A percentile compares a stretch with the other conserved stretches of the same genome.
Conservation (phyloP, 2,888 invertebrate genomes). For the Drosophila melanosoma region DNA sequence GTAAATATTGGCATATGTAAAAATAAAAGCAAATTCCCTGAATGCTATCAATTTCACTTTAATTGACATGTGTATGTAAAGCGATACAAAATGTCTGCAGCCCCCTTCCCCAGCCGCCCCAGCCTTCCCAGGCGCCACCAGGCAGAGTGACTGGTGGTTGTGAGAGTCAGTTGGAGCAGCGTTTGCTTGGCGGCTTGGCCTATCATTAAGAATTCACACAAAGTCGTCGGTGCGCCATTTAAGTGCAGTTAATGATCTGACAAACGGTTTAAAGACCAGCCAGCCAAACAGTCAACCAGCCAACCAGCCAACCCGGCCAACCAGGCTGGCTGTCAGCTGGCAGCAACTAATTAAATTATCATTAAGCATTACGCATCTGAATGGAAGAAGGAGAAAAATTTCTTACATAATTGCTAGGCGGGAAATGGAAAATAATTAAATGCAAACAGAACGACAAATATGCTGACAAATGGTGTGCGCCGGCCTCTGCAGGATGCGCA, state of each 20-base stretch:
- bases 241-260: constrained; percentile 76
- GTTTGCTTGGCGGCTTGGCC: constrained; percentile 1
- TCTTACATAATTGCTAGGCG: constrained; percentile 65
- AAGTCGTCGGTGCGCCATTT: constrained; percentile 50
- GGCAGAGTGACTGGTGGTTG: neutral
- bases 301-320: too few relatives aligned
- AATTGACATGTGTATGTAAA: constrained; percentile 61
- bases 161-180: neutral
- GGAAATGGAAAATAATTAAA: constrained; percentile 57
- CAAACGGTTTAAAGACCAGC: constrained; percentile 45
- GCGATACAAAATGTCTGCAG: constrained; percentile 38
- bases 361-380: constrained; percentile 44
- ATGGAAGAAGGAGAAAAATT: constrained; percentile 54
- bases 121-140: neutral
- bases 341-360: constrained; percentile 80
- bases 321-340: constrained; percentile 36
- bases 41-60: constrained; percentile 63
- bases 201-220: constrained; percentile 70
- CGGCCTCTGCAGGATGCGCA: constrained; percentile 20
- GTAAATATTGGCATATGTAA: constrained; percentile 55
- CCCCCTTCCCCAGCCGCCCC: too few relatives aligned
- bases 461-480: constrained; percentile 22
- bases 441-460: constrained; percentile 13
- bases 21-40: constrained; percentile 24
- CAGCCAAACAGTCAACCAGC: constrained; percentile 15